phyloP scores from a whole-genome alignment of 2,113 vertebrate species.

The Platichthys flesus region DNA sequence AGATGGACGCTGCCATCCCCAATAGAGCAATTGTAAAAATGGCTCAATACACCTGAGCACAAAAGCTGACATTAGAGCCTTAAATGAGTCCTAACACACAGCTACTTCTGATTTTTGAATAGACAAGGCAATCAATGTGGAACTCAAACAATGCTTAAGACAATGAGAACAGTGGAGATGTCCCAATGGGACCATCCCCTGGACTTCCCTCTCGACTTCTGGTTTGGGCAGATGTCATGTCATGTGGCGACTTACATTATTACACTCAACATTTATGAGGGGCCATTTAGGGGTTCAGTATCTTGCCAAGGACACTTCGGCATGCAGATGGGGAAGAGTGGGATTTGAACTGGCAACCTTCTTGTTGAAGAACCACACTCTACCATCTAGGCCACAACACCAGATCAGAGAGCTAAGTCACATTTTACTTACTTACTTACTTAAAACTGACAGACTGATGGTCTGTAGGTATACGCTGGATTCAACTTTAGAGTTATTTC shows the following conservation, averaged over 20 bases:
- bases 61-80: neutral
- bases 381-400: no score
- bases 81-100: neutral
- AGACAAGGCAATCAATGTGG: constrained; percentile 1
- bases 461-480: neutral
- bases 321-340: no score
- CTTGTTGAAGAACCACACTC: no score
- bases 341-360: no score
- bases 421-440: no score
- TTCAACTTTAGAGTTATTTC: neutral
- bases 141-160: neutral
- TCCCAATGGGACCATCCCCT: neutral
- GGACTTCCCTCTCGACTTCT: neutral
- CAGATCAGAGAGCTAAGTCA: neutral
- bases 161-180: neutral
- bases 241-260: no score
- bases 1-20: no score
- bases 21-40: neutral
- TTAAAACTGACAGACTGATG: neutral
- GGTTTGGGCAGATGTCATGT: neutral
- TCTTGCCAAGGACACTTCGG: no score
- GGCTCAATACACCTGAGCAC: neutral
- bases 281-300: no score
- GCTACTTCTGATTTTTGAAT: neutral
- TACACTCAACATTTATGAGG: no score